A percentile compares a stretch with the other conserved stretches of the same genome.
Conservation (phyloP, 2,113 vertebrate species). For the Ageneiosus marmoratus region DNA sequence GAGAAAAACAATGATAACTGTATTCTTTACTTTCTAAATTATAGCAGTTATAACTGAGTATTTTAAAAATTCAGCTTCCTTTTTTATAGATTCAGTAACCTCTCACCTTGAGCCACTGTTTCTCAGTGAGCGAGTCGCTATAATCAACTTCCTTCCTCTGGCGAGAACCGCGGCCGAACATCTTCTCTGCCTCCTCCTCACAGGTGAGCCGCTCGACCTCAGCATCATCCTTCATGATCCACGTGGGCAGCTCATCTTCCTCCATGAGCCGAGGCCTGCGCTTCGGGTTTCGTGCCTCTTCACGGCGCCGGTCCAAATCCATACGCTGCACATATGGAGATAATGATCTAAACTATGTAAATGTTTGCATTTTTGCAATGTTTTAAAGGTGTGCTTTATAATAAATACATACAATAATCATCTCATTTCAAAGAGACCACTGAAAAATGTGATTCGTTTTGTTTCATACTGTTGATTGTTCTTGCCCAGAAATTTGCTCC, state of each 20-base stretch:
- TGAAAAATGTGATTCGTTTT: not conserved
- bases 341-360: not conserved
- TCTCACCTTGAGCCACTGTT: slow-evolving; percentile 96
- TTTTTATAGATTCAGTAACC: not conserved
- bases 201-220: slow-evolving; percentile 94
- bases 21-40: not conserved
- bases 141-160: slow-evolving; percentile 97
- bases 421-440: not conserved
- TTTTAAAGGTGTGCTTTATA: not conserved
- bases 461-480: not conserved
- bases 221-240: slow-evolving; percentile 95
- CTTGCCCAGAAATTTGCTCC: not conserved
- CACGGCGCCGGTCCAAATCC: slow-evolving; percentile 92
- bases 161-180: slow-evolving; percentile 93
- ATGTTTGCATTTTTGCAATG: not conserved
- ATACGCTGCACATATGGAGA: slow-evolving; percentile 77
- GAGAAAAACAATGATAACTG: not conserved
- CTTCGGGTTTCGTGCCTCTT: slow-evolving; percentile 93
- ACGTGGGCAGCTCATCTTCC: slow-evolving; percentile 89
- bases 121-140: slow-evolving; percentile 95
- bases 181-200: slow-evolving; percentile 95
- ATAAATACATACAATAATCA: not conserved
- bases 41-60: not conserved
- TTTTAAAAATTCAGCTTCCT: not conserved
- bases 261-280: slow-evolving; percentile 94